phyloP scores from a whole-genome alignment of 2,797 vertebrate species.

The Pitangus sulphuratus region DNA sequence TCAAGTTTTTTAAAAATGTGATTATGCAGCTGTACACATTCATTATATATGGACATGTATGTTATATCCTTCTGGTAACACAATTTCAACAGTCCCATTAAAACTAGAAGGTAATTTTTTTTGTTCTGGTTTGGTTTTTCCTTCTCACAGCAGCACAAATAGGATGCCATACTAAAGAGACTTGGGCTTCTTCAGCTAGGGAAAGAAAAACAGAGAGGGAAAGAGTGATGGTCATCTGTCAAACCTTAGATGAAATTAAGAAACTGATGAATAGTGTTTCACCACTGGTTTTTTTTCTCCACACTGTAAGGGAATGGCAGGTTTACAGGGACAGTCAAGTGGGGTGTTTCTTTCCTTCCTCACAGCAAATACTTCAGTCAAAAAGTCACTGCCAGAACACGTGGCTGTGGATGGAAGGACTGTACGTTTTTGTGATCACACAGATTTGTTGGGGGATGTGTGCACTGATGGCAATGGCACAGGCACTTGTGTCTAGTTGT shows the following conservation, averaged over 20 bases:
- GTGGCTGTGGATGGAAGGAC: not conserved
- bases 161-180: not conserved
- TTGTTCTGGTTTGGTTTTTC: not conserved
- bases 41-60: not conserved
- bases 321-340: not conserved
- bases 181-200: not conserved
- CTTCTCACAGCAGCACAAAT: not conserved
- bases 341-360: not conserved
- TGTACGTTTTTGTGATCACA: not conserved
- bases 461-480: rapidly evolving
- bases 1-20: not conserved
- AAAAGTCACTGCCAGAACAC: rapidly evolving
- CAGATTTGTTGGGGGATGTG: not conserved
- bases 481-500: not conserved
- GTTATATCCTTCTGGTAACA: not conserved
- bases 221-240: not conserved
- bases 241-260: not conserved
- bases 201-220: not conserved
- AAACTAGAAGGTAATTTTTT: not conserved
- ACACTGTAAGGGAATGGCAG: not conserved
- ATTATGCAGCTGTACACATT: not conserved
- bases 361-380: not conserved
- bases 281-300: not conserved
- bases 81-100: not conserved
- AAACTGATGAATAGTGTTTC: not conserved